Evolutionary conservation across 2,797 vertebrate species (phyloP).

Genomic region (Champsocephalus esox): DNA sequence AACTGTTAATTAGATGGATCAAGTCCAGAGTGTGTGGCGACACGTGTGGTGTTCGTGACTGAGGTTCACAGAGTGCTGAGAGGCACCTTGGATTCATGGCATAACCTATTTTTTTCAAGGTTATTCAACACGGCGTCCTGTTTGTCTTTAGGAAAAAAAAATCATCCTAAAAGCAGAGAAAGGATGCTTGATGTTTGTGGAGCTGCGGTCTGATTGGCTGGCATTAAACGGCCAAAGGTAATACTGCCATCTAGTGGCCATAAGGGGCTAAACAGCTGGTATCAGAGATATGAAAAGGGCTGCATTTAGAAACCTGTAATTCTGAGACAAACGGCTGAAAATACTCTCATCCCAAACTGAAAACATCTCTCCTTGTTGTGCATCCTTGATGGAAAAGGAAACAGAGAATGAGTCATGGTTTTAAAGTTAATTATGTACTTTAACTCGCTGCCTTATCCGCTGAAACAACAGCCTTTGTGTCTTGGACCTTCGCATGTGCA

Average conservation of each 20-base stretch:
- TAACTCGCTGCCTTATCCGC: constrained; percentile 19
- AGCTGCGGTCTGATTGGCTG: not conserved
- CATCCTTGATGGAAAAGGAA: not conserved
- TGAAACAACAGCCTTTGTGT: constrained; percentile 29
- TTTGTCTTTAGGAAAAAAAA: constrained; percentile 30
- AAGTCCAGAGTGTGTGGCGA: constrained; percentile 51
- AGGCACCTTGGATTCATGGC: constrained; percentile 56
- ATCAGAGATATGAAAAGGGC: not conserved
- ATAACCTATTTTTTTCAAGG: constrained; percentile 61
- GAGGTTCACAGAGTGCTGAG: constrained; percentile 54
- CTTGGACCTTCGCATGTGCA: constrained; percentile 18
- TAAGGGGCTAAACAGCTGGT: not conserved
- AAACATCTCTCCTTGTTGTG: not conserved
- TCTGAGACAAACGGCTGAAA: not conserved
- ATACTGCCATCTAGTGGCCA: constrained; percentile 75
- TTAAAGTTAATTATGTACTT: constrained; percentile 3
- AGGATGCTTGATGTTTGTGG: constrained; percentile 39
- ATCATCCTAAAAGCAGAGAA: constrained; percentile 32
- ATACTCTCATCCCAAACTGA: not conserved
- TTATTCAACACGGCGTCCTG: constrained; percentile 62
- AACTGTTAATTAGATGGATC: constrained; percentile 75
- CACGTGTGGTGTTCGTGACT: constrained; percentile 21
- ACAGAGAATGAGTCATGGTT: not conserved
- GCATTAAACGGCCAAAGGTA: constrained; percentile 31
- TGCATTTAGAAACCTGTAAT: not conserved